Percentiles rank a stretch among this genome's conserved stretches.
Evolutionary conservation across 2,888 invertebrate genomes (phyloP).

Genomic region (Hydropsyche betteni): DNA sequence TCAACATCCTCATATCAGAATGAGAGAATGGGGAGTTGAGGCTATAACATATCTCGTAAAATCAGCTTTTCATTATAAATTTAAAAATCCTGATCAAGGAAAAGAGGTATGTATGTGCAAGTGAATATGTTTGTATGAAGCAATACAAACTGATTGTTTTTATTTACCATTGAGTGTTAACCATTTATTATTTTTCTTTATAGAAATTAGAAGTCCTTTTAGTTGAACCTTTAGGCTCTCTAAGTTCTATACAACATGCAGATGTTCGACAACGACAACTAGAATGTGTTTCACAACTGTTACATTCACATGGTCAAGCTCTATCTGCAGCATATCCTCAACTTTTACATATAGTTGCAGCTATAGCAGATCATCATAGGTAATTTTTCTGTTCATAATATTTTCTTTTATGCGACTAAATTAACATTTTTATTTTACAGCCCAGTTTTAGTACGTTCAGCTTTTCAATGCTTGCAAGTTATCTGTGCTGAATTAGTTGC

Average conservation of each 20-base stretch:
- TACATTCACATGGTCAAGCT: constrained; percentile 93
- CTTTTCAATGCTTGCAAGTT: constrained; percentile 95
- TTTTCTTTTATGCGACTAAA: constrained; percentile 48
- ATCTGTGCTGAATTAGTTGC: constrained; percentile 95
- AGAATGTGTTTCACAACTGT: constrained; percentile 91
- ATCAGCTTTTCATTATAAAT: constrained; percentile 88
- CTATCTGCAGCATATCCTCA: constrained; percentile 95
- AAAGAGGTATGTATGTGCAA: constrained; percentile 72
- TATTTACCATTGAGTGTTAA: not conserved
- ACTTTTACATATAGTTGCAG: constrained; percentile 94
- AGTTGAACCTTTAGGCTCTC: constrained; percentile 88
- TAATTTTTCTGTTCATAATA: constrained; percentile 56
- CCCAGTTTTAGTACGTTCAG: constrained; percentile 89
- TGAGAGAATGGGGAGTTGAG: constrained; percentile 98
- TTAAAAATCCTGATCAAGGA: constrained; percentile 81
- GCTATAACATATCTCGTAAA: constrained; percentile 94
- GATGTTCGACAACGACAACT: constrained; percentile 95
- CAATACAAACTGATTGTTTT: not conserved
- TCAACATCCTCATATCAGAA: constrained; percentile 92
- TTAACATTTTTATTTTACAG: constrained; percentile 59
- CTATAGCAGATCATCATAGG: constrained; percentile 93
- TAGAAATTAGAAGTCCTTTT: constrained; percentile 84
- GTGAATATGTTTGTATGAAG: not conserved
- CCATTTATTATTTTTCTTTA: not conserved
- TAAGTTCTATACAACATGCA: constrained; percentile 88